Base-by-base conservation (phyloP, 2,888 invertebrate genomes). In the Aromia moschata region DNA sequence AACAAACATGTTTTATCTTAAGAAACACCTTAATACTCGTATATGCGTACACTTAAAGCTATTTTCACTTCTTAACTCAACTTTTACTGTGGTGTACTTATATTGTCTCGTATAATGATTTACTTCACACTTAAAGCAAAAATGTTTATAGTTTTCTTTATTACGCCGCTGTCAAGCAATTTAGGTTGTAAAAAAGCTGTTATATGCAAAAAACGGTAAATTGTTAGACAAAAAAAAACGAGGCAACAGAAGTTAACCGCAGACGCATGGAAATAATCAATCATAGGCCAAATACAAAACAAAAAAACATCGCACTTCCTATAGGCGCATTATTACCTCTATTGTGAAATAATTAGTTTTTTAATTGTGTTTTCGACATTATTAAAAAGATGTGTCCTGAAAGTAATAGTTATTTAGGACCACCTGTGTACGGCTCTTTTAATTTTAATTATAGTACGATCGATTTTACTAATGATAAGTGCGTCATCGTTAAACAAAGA, bases 401-500 rank as follows among this genome's bases (percentile, higher is more conserved):
- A 20, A 49, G 37, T 49, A 40, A 38, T 49, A 38, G 49, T 49
- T 49, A 49, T 49, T 49, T 41, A 40, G 60, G 61, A 63, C 61
- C 61, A 67, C 64, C 60, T 64, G 59, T 64, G 64, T 60, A 61
- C 51, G 44, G 58, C 60, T 62, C 60, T 56, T 63, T 60, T 62
- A 64, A 68, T 66, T 66, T 58, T 38, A 53, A 52, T 58, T 58
- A 45, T 40, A 40, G 49, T 49, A 38, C 49, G 20, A 46, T 45
- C 58, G 64, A 67, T 70, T 66, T 61, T 47, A 45, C 54, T 63
- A 58, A 60, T 62, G 66, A 70, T 70, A 65, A 56, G 58, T 60
- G 49, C 62, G 60, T 64, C 64, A 65, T 64, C 55, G 58, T 63
- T 60, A 65, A 69, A 72, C 71, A 72, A 74, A 69, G 62, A 70